These are phyloP conservation scores for Chaetops frenatus DNA, from an alignment of 2,113 vertebrate genomes.

Conservation along the genomic window DNA sequence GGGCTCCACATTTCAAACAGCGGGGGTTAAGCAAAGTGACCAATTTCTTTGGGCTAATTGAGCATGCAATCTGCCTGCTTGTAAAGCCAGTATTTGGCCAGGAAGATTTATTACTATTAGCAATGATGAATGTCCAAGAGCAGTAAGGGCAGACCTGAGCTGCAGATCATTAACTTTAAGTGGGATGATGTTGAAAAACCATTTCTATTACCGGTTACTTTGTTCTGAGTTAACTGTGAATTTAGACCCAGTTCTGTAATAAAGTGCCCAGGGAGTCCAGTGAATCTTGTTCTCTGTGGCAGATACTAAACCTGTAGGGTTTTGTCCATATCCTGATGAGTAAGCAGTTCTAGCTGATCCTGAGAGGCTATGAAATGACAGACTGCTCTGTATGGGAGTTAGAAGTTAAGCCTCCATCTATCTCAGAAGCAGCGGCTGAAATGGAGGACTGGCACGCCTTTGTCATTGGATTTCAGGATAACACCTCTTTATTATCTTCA, in stretches of 20 bases:
- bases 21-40: slow-evolving; percentile 55
- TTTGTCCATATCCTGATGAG: slow-evolving; percentile 34
- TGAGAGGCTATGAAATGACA: not conserved
- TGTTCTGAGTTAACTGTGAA: slow-evolving; percentile 34
- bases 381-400: not conserved
- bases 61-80: slow-evolving; percentile 58
- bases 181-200: slow-evolving; percentile 19
- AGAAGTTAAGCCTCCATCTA: not conserved
- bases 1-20: slow-evolving; percentile 38
- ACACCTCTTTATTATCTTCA: not conserved
- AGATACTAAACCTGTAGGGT: slow-evolving; percentile 9
- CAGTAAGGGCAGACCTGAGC: slow-evolving; percentile 34
- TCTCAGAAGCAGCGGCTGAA: not conserved
- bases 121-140: slow-evolving; percentile 44
- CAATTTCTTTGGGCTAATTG: slow-evolving; percentile 62
- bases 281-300: slow-evolving; percentile 50
- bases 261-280: slow-evolving; percentile 23
- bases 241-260: slow-evolving; percentile 51
- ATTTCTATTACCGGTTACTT: slow-evolving; percentile 56
- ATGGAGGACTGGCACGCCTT: not conserved
- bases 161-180: slow-evolving; percentile 61
- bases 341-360: not conserved
- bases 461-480: not conserved
- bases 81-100: slow-evolving; percentile 56
- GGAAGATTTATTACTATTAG: slow-evolving; percentile 58